A percentile compares a stretch with the other conserved stretches of the same genome.
Conservation (phyloP, 2,113 vertebrate species). For the Passerina amoena region DNA sequence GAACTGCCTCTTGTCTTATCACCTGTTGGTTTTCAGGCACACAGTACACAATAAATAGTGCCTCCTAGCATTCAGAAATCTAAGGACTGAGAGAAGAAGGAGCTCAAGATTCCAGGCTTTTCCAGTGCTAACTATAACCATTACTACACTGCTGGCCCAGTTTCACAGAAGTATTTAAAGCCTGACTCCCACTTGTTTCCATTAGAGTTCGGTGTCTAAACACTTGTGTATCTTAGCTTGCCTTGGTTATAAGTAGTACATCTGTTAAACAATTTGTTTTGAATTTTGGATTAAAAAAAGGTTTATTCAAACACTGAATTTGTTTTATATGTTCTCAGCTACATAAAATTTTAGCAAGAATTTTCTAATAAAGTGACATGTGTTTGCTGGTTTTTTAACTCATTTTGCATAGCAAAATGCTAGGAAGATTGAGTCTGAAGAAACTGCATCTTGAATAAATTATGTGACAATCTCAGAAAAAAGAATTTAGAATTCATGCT, state of each 20-base stretch:
- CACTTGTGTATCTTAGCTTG: constrained; percentile 3
- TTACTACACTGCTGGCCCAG: constrained; percentile 21
- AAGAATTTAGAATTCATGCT: not conserved
- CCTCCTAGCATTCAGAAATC: not conserved
- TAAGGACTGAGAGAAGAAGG: not conserved
- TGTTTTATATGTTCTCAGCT: not conserved
- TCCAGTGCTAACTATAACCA: constrained; percentile 40
- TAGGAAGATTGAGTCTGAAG: not conserved
- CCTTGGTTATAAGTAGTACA: not conserved
- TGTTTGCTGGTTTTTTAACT: not conserved
- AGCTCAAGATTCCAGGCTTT: constrained; percentile 15
- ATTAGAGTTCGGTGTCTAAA: constrained; percentile 47
- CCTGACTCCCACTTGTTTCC: constrained; percentile 30
- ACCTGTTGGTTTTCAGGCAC: not conserved
- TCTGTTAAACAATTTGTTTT: not conserved
- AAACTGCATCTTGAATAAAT: not conserved
- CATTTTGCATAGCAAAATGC: not conserved
- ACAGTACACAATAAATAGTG: not conserved
- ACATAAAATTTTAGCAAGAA: not conserved
- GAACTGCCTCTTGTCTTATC: not conserved
- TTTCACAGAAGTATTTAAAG: constrained; percentile 30
- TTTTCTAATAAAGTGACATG: not conserved
- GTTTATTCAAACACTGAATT: not conserved
- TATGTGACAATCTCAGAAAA: not conserved
- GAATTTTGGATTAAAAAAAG: not conserved